Conservation (phyloP, 2,797 vertebrate species). For the Characodon lateralis region DNA sequence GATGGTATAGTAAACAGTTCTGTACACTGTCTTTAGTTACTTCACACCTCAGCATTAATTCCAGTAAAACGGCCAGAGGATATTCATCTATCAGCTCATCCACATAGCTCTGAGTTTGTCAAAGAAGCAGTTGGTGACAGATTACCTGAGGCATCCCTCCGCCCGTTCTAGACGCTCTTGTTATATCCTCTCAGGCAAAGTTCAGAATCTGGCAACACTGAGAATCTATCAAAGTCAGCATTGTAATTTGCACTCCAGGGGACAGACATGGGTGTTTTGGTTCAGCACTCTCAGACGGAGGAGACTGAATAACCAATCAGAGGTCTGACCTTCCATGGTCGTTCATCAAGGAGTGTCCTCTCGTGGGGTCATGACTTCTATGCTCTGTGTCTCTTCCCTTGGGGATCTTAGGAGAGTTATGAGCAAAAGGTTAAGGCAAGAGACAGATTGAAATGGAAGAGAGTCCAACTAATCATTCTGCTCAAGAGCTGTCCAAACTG, state of each 20-base stretch:
- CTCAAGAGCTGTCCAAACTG: constrained; percentile 13
- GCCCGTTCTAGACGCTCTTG: constrained; percentile 19
- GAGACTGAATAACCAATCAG: constrained; percentile 76
- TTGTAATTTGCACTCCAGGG: constrained; percentile 70
- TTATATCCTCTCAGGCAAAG: constrained; percentile 53
- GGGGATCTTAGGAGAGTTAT: constrained; percentile 52
- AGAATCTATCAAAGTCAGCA: constrained; percentile 69
- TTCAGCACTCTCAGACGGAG: constrained; percentile 54
- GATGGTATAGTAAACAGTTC: constrained; percentile 28
- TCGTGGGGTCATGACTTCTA: constrained; percentile 68
- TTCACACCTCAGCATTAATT: constrained; percentile 38
- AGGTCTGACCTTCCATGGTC: constrained; percentile 65
- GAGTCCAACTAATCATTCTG: constrained; percentile 26
- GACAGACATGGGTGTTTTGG: constrained; percentile 50
- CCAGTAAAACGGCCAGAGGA: constrained; percentile 25
- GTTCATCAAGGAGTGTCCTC: constrained; percentile 73
- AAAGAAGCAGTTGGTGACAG: constrained; percentile 50
- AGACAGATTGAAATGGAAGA: constrained; percentile 29
- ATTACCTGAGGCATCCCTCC: constrained; percentile 42
- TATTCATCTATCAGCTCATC: constrained; percentile 51
- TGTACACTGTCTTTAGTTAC: constrained; percentile 32
- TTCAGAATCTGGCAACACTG: constrained; percentile 45
- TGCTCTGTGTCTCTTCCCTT: constrained; percentile 41
- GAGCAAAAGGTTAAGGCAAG: constrained; percentile 52
- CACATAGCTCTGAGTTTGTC: constrained; percentile 53